Conservation (phyloP, 2,888 invertebrate genomes). For the Brachycybe producta region DNA sequence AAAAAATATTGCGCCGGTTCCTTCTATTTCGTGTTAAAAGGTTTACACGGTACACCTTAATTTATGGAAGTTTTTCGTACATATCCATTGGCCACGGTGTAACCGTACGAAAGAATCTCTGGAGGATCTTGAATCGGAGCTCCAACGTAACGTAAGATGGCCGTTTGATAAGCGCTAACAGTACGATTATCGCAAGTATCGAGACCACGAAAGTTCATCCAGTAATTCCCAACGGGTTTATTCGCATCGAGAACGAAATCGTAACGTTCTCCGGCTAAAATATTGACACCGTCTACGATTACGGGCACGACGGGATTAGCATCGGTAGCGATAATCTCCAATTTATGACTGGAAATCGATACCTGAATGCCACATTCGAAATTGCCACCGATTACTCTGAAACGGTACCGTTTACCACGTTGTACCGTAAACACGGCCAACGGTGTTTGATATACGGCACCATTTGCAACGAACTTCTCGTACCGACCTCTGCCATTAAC, state of each 20-base stretch:
- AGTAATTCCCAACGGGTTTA: conserved; percentile 63
- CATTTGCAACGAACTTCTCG: conserved; percentile 35
- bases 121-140: no score
- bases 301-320: conserved; percentile 62
- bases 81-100: conserved; percentile 18
- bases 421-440: conserved; percentile 16
- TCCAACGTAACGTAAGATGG: no score
- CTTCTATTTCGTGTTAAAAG: no score
- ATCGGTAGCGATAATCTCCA: conserved; percentile 62
- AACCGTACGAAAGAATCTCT: conserved; percentile 18
- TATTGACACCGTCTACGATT: conserved; percentile 52
- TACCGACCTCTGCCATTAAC: conserved; percentile 73
- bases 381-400: conserved; percentile 70
- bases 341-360: conserved; percentile 64
- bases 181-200: conserved; percentile 84
- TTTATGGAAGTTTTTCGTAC: no score
- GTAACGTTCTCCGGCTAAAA: conserved; percentile 77
- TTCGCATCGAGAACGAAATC: conserved; percentile 68
- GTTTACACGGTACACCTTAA: no score
- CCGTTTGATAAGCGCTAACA: no score
- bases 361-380: conserved; percentile 74
- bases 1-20: no score
- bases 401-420: conserved; percentile 59
- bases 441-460: conserved; percentile 15
- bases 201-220: conserved; percentile 70